These are phyloP conservation scores for Esox niger DNA, from an alignment of 2,113 vertebrate species.

Conservation along the genomic window DNA sequence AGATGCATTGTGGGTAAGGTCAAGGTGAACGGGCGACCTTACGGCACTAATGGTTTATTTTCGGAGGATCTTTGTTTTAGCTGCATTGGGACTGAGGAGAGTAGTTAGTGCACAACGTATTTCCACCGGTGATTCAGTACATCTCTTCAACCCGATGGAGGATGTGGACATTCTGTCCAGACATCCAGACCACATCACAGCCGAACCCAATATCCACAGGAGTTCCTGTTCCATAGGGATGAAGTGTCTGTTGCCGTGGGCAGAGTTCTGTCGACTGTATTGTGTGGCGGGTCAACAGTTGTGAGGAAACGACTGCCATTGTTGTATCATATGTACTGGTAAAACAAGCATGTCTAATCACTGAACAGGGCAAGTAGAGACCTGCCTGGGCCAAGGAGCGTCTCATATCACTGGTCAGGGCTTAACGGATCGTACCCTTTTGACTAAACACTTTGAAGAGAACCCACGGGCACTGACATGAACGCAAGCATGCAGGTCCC, in stretches of 20 bases:
- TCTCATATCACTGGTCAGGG: slow-evolving; percentile 43
- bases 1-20: slow-evolving; percentile 7
- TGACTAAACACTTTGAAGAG: slow-evolving; percentile 33
- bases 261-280: slow-evolving; percentile 9
- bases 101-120: too few species aligned
- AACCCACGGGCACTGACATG: neutral
- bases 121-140: too few species aligned
- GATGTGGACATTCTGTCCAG: neutral
- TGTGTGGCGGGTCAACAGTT: slow-evolving; percentile 45
- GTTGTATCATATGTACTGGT: slow-evolving; percentile 53
- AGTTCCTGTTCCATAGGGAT: neutral
- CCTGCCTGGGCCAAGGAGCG: slow-evolving; percentile 53
- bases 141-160: neutral
- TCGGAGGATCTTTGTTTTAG: neutral
- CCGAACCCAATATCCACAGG: neutral
- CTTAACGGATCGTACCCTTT: slow-evolving; percentile 9
- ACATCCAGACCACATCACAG: neutral
- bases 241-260: neutral
- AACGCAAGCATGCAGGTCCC: slow-evolving; percentile 7
- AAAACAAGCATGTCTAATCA: slow-evolving; percentile 69
- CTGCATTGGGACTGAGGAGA: too few species aligned
- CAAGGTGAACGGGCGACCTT: neutral
- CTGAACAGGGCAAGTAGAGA: slow-evolving; percentile 61
- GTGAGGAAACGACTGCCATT: slow-evolving; percentile 46
- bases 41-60: neutral